Percentiles rank a stretch among this genome's conserved stretches.
These are phyloP conservation scores for Sabellastarte sp. DNA, from an alignment of 2,888 invertebrate genomes.

Conservation along the genomic window DNA sequence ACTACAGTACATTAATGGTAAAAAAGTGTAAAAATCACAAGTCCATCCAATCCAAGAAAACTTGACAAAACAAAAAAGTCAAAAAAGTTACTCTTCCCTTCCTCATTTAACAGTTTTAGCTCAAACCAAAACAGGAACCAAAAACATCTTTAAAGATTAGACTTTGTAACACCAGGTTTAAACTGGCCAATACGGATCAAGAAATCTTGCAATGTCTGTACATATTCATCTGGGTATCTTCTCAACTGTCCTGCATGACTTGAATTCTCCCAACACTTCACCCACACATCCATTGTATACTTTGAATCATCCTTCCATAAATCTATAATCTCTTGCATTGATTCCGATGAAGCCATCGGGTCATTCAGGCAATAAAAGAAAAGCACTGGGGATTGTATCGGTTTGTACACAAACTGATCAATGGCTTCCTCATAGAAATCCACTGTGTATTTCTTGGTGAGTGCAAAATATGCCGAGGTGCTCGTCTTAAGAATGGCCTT, in stretches of 20 bases:
- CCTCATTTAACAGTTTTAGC: too few species aligned
- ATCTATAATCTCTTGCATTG: neutral
- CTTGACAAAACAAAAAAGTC: too few species aligned
- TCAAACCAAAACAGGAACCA: too few species aligned
- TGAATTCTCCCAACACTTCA: constrained; percentile 3
- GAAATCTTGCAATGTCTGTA: neutral
- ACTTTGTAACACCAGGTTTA: too few species aligned
- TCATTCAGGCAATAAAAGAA: neutral
- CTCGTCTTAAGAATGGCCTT: neutral
- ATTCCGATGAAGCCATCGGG: neutral
- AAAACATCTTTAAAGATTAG: too few species aligned
- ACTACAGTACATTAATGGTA: too few species aligned
- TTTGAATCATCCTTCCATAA: neutral
- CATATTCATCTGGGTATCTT: neutral
- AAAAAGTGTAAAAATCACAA: too few species aligned
- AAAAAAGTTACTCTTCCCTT: too few species aligned
- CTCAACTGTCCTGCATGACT: constrained; percentile 1
- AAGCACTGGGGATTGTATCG: neutral
- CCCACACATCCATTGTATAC: neutral
- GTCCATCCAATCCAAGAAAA: too few species aligned
- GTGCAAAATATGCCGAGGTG: neutral
- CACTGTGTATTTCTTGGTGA: neutral
- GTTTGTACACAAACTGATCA: neutral
- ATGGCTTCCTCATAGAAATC: constrained; percentile 1
- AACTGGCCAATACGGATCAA: neutral